Evolutionary conservation across 2,888 invertebrate species (phyloP).

Genomic region (Eupithecia pulchellata): DNA sequence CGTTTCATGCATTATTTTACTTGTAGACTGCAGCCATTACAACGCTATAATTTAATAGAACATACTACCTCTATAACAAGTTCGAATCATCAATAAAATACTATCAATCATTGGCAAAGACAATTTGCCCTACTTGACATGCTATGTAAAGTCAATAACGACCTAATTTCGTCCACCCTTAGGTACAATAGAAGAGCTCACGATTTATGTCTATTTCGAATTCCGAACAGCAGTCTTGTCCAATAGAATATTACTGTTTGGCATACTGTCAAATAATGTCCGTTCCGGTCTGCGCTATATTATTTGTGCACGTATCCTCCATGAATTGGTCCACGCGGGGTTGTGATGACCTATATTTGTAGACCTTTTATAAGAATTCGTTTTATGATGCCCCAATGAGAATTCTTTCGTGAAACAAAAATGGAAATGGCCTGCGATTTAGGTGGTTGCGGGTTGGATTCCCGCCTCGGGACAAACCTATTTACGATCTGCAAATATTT

Average conservation of each 20-base stretch:
- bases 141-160: neutral
- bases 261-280: conserved; percentile 36
- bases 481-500: no score
- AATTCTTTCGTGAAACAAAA: neutral
- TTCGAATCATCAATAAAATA: neutral
- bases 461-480: no score
- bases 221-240: conserved; percentile 18
- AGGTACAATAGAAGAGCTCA: neutral
- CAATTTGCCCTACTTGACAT: neutral
- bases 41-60: neutral
- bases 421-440: no score
- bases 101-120: neutral
- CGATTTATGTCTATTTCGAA: conserved; percentile 12
- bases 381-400: neutral
- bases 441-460: no score
- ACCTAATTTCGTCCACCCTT: neutral
- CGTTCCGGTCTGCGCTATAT: conserved; percentile 35
- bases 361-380: neutral
- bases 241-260: conserved; percentile 30
- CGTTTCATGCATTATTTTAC: neutral
- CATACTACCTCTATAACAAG: neutral
- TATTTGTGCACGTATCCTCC: conserved; percentile 34
- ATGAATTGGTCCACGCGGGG: conserved; percentile 14
- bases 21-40: neutral
- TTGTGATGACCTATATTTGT: neutral